phyloP scores from a whole-genome alignment of 2,888 invertebrate species.

The Drosophila diplacantha region DNA sequence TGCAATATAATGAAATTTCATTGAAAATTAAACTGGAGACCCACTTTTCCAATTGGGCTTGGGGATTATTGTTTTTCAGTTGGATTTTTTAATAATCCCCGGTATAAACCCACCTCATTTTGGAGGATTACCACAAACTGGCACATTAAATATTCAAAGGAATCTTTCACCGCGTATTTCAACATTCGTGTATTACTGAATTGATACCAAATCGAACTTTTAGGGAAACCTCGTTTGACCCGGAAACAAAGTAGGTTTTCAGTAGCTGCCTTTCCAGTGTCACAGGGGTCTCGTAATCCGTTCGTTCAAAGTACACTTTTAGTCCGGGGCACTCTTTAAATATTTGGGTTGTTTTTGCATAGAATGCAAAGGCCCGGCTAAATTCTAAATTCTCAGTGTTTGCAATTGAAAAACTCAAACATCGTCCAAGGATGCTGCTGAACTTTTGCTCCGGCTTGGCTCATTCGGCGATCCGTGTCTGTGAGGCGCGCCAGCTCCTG shows the following conservation, averaged over 20 bases:
- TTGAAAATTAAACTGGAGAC: conserved; percentile 20
- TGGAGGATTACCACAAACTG: not conserved
- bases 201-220: not conserved
- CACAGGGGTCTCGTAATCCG: not conserved
- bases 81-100: not conserved
- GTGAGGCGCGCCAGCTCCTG: conserved; percentile 1
- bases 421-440: conserved; percentile 12
- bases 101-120: not conserved
- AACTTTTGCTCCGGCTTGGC: conserved; percentile 9
- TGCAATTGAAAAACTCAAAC: not conserved
- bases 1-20: conserved; percentile 24
- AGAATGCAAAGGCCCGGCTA: conserved; percentile 6
- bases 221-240: not conserved
- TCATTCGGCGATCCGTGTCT: not conserved
- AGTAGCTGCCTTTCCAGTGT: not conserved
- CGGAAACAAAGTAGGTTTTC: conserved; percentile 7
- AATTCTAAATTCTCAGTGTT: conserved; percentile 27
- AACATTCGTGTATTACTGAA: too few relatives aligned
- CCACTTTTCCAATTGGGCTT: conserved; percentile 3
- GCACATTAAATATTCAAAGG: not conserved
- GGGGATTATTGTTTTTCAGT: not conserved
- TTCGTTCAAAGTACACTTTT: conserved; percentile 1
- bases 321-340: not conserved
- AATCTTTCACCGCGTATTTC: not conserved
- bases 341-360: conserved; percentile 1